Percentiles rank a stretch among this genome's conserved stretches.
Evolutionary conservation across 2,888 invertebrate species (phyloP).

Genomic region (Luffia ferchaultella): DNA sequence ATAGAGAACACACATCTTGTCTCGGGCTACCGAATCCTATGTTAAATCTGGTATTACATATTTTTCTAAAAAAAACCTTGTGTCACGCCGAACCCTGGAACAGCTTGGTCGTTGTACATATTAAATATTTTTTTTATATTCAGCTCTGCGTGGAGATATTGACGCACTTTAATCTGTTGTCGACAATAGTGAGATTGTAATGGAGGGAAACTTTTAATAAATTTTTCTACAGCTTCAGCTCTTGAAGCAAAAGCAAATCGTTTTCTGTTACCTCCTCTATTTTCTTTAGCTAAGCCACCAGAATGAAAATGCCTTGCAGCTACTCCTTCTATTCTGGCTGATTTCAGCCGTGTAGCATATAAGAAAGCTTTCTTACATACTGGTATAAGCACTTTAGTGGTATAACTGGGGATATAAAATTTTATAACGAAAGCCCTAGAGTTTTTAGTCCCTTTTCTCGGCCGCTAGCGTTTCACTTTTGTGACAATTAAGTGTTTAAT

Average conservation of each 20-base stretch:
- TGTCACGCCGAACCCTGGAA: slow-evolving; percentile 12
- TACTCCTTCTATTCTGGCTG: neutral
- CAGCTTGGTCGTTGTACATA: slow-evolving; percentile 8
- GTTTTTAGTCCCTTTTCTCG: neutral
- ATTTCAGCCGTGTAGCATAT: neutral
- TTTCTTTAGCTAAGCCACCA: slow-evolving; percentile 7
- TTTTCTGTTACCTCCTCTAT: slow-evolving; percentile 15
- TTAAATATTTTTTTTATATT: neutral
- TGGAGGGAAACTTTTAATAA: slow-evolving; percentile 15
- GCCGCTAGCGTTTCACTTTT: neutral
- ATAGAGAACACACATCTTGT: slow-evolving; percentile 16
- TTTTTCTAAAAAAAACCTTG: slow-evolving; percentile 14
- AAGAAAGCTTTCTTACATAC: neutral
- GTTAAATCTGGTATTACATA: slow-evolving; percentile 15
- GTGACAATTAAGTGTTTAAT: neutral
- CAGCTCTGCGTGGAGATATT: slow-evolving; percentile 2
- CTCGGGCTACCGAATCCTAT: slow-evolving; percentile 16
- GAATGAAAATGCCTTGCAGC: neutral
- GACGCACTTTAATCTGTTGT: slow-evolving; percentile 8
- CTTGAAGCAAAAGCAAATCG: slow-evolving; percentile 13
- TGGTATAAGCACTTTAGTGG: neutral
- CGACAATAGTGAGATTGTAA: slow-evolving; percentile 18
- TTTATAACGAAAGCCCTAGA: neutral
- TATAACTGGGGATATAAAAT: neutral
- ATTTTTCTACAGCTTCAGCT: slow-evolving; percentile 16